Conservation (phyloP, 1,140 invertebrate species). For the Zaprionus davidi region DNA sequence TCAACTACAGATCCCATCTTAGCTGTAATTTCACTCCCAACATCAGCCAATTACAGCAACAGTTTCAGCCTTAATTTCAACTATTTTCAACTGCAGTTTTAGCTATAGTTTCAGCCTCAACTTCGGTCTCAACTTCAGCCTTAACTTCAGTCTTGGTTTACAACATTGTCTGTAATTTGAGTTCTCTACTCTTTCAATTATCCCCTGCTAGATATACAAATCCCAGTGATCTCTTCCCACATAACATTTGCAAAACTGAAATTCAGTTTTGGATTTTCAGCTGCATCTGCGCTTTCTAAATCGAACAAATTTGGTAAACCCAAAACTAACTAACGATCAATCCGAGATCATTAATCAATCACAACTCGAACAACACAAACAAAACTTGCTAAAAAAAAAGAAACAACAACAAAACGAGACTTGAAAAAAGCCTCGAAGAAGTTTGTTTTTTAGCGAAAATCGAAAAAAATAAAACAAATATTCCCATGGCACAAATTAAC, state of each 20-base stretch:
- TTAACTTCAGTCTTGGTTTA: neutral
- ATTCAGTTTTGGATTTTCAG: neutral
- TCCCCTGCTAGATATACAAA: too few relatives aligned
- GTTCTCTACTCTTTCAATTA: neutral
- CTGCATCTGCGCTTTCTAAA: conserved; percentile 9
- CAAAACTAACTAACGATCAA: conserved; percentile 8
- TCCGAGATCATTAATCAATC: conserved; percentile 41
- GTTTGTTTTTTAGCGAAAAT: conserved; percentile 2
- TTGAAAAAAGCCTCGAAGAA: conserved; percentile 20
- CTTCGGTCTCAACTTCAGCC: too few relatives aligned
- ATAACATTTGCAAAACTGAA: neutral
- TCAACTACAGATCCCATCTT: neutral
- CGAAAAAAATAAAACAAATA: conserved; percentile 35
- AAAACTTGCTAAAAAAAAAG: conserved; percentile 29
- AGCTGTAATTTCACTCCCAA: neutral
- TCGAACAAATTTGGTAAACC: conserved; percentile 5
- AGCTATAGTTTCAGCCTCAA: neutral
- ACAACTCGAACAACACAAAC: conserved; percentile 18
- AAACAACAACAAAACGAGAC: neutral
- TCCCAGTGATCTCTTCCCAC: neutral
- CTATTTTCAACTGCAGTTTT: too few relatives aligned
- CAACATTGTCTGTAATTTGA: neutral
- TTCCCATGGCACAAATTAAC: conserved; percentile 78
- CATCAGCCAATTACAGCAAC: too few relatives aligned
- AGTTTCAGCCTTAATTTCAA: too few relatives aligned